phyloP scores from a whole-genome alignment of 2,113 vertebrate species.

The Notarius lentiginosus region DNA sequence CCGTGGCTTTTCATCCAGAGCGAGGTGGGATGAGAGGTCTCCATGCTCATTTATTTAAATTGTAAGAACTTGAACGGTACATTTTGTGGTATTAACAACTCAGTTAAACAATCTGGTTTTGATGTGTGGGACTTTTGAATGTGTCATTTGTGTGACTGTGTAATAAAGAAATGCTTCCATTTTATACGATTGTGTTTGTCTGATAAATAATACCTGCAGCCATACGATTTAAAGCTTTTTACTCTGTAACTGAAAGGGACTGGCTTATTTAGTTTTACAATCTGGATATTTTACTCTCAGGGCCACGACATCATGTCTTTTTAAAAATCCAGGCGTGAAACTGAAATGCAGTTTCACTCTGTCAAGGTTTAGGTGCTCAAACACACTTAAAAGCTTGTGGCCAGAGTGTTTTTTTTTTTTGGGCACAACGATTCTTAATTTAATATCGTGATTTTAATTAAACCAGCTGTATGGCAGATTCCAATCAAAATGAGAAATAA shows the following conservation, averaged over 20 bases:
- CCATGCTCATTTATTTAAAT: constrained; percentile 69
- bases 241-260: background rate
- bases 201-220: constrained; percentile 9
- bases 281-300: background rate
- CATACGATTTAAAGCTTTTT: background rate
- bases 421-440: constrained; percentile 49
- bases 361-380: background rate
- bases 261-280: background rate
- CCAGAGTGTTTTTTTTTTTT: constrained; percentile 34
- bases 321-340: background rate
- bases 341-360: background rate
- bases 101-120: constrained; percentile 32
- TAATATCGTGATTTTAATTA: constrained; percentile 55
- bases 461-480: constrained; percentile 54
- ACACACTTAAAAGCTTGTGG: constrained; percentile 19
- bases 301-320: background rate
- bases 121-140: constrained; percentile 6
- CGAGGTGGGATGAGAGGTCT: constrained; percentile 28
- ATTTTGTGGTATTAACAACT: constrained; percentile 57
- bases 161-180: constrained; percentile 57
- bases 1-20: constrained; percentile 18
- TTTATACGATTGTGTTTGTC: constrained; percentile 2
- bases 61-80: constrained; percentile 67
- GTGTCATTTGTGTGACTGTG: constrained; percentile 35
- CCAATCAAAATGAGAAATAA: constrained; percentile 48